Conservation (phyloP, 2,888 invertebrate genomes). For the Psylliodes chrysocephalus region DNA sequence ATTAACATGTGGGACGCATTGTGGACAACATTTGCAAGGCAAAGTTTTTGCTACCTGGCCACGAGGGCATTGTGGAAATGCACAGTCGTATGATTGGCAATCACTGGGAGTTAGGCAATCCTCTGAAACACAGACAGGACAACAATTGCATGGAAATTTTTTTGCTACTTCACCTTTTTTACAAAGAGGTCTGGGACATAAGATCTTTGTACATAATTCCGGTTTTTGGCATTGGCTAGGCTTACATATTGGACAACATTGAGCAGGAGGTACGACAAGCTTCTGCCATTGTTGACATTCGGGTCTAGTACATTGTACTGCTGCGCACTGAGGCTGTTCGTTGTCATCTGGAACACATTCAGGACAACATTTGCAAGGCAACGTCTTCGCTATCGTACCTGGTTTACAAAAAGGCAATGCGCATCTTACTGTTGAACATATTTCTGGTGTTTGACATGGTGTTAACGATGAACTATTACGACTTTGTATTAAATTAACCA, state of each 20-base stretch:
- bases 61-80: background rate
- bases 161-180: background rate
- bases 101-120: background rate
- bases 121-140: background rate
- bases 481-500: too few species aligned
- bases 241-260: conserved; percentile 8
- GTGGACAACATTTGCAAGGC: conserved; percentile 4
- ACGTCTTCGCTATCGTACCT: background rate
- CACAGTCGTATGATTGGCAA: background rate
- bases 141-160: background rate
- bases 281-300: background rate
- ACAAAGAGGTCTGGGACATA: background rate
- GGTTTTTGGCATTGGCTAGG: background rate
- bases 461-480: too few species aligned
- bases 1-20: background rate
- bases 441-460: background rate
- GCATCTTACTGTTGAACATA: background rate
- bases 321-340: background rate
- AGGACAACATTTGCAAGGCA: conserved; percentile 1
- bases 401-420: background rate
- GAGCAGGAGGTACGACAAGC: background rate
- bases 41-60: background rate
- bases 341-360: background rate
- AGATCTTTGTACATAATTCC: background rate
- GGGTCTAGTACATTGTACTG: background rate